A percentile compares a stretch with the other conserved stretches of the same genome.
Conservation (phyloP, 1,140 invertebrate genomes). For the Planococcus citri region DNA sequence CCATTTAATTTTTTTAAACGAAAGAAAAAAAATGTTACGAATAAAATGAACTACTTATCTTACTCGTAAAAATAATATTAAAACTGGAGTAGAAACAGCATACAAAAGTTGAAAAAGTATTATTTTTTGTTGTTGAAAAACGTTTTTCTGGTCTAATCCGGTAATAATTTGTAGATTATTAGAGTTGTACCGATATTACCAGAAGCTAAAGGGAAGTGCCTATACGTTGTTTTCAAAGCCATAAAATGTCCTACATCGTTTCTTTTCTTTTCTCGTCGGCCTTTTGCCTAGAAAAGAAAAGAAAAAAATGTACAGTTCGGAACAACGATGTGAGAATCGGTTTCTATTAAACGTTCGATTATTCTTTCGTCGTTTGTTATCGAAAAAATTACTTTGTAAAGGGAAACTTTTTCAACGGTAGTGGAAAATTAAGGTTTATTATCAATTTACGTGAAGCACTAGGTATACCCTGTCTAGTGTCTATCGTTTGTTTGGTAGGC, state of each 20-base stretch:
- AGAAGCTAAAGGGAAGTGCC: background rate
- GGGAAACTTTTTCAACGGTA: background rate
- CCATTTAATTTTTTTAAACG: too few relatives aligned
- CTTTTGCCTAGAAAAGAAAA: background rate
- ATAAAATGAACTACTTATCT: background rate
- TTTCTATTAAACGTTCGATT: background rate
- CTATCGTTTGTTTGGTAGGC: too few relatives aligned
- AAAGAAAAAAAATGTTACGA: too few relatives aligned
- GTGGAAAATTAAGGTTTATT: too few relatives aligned
- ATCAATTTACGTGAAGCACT: too few relatives aligned
- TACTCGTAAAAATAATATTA: background rate
- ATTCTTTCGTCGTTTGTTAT: background rate
- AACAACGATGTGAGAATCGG: background rate
- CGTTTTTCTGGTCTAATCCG: conserved; percentile 1
- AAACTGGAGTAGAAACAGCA: background rate
- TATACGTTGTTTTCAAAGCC: background rate
- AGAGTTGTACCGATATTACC: background rate
- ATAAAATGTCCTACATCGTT: too few relatives aligned
- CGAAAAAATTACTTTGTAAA: background rate
- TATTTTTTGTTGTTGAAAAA: background rate
- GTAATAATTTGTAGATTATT: conserved; percentile 1
- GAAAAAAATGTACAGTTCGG: background rate
- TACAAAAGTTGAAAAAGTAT: background rate
- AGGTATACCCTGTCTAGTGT: too few relatives aligned
- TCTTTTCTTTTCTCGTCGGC: too few relatives aligned